These are phyloP conservation scores for Pygocentrus nattereri DNA, from an alignment of 2,797 vertebrate species.

Conservation along the genomic window DNA sequence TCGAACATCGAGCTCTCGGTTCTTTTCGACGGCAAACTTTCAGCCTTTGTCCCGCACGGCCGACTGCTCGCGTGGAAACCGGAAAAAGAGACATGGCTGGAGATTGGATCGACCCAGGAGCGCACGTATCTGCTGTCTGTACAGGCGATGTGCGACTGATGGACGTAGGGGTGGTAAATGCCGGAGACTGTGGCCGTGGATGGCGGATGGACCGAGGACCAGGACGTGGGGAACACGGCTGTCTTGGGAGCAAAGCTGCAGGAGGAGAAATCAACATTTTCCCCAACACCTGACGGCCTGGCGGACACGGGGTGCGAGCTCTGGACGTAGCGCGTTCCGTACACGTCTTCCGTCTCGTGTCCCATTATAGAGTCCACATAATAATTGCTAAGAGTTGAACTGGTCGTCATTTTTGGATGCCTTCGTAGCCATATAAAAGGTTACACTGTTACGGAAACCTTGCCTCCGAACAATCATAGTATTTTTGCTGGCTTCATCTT, in stretches of 20 bases:
- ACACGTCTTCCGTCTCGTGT: constrained; percentile 93
- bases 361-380: constrained; percentile 97
- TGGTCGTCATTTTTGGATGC: constrained; percentile 95
- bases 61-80: constrained; percentile 84
- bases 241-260: constrained; percentile 97
- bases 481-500: constrained; percentile 96
- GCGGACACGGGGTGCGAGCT: constrained; percentile 86
- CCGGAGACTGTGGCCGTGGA: constrained; percentile 85
- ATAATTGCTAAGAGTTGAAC: constrained; percentile 95
- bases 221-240: constrained; percentile 90
- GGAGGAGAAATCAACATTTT: constrained; percentile 91
- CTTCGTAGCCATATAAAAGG: constrained; percentile 92
- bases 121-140: constrained; percentile 91
- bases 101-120: constrained; percentile 95
- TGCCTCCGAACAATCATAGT: constrained; percentile 95
- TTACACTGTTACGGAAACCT: constrained; percentile 94
- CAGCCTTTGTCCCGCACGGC: constrained; percentile 89
- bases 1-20: constrained; percentile 82
- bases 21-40: constrained; percentile 82
- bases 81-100: constrained; percentile 85
- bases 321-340: constrained; percentile 89
- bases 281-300: constrained; percentile 92
- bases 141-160: constrained; percentile 89
- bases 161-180: constrained; percentile 94
- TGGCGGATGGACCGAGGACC: constrained; percentile 91